Evolutionary conservation across 2,113 vertebrate species (phyloP), one percentile per base, ranked within the genome.

Genomic region (Cheirogaleus medius): DNA sequence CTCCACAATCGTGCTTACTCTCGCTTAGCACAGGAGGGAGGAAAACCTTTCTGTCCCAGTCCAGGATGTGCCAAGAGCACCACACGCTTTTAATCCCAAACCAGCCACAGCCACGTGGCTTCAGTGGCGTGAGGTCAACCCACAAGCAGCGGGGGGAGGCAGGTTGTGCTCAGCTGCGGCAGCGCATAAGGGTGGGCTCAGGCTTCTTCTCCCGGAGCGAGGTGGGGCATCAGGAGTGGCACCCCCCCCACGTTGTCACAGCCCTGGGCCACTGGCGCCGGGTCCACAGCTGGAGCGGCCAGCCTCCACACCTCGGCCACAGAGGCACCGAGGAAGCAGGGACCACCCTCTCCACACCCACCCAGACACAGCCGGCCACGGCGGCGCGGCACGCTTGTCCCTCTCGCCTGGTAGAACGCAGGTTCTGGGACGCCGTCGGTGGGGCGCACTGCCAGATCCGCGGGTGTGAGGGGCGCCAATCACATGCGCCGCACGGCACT

Each of bases 391-490:
- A 63, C 58, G n/a, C 63, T 34, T 3, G 56, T 39, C 32, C 47
- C 47, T 29, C 64, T 37, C 6, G 8, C 56, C 68, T 27, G 32
- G 1, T 15, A 52, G 68, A 66, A 15, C 25, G 12, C 20, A 52
- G 17, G 6, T 3, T 5, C n/a, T 34, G 47, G 44, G 37, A 20
- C 23, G 5, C 27, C 0, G 4, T 18, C n/a, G n/a, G 6, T 1
- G 49, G n/a, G 58, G 18, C 5, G 8, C 47, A 21, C 37, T 18
- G 54, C 44, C 15, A 4, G 34, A n/a, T 23, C 84, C 8, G n/a
- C 3, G 6, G 14, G 64, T 14, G 2, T 12, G 12, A 64, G 29
- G 3, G 13, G 47, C 14, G 2, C 56, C 52, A 37, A 10, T 23
- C 54, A 11, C 27, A 3, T 2, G 37, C 15, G 1, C 8, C 14